Base-by-base conservation (phyloP, 2,888 invertebrate species). In the Cosmorhoe ocellata region DNA sequence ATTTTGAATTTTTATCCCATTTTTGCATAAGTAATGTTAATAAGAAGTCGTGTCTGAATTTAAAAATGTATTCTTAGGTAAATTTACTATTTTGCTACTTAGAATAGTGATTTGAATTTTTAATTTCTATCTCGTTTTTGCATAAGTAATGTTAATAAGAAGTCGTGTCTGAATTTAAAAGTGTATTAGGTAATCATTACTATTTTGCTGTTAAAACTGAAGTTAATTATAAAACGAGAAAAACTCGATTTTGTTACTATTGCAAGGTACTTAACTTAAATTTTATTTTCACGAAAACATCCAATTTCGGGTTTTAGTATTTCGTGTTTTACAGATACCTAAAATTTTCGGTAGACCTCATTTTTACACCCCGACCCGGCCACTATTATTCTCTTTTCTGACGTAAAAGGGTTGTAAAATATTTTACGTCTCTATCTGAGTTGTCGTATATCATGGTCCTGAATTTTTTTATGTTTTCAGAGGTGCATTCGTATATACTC, bases 11-110 rank as follows among this genome's bases (percentile, higher is more conserved):
- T 45, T 48, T 48, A 51, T 41, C 38, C 30, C 12, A 14, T 45
- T 44, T 54, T 45, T 39, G 41, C 48, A 56, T 56, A 45, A n/a
- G n/a, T n/a, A n/a, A 51, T 49, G 42, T 45, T 34, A 43, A 43
- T 40, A 24, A 10, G 33, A 32, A 2, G 4, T 3, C 18, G 18
- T 30, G 39, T 14, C 27, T 14, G 10, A 39, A 30, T 24, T 1
- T 13, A 18, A 18, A 18, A 18, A 1, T 33, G 3, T 33, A 1
- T 33, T 33, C 4, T 14, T 33, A 33, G 1, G 4, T 3, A 18
- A 3, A 18, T 3, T 3, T 2, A 18, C 4, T 18, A 18, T 18
- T 18, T 4, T 18, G 4, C 18, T 18, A 18, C 18, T 18, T 4
- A 18, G 4, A n/a, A n/a, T n/a, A n/a, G 27, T 31, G 3, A 34